These are phyloP conservation scores for Morelia viridis DNA, from an alignment of 2,797 vertebrate genomes.

Conservation along the genomic window DNA sequence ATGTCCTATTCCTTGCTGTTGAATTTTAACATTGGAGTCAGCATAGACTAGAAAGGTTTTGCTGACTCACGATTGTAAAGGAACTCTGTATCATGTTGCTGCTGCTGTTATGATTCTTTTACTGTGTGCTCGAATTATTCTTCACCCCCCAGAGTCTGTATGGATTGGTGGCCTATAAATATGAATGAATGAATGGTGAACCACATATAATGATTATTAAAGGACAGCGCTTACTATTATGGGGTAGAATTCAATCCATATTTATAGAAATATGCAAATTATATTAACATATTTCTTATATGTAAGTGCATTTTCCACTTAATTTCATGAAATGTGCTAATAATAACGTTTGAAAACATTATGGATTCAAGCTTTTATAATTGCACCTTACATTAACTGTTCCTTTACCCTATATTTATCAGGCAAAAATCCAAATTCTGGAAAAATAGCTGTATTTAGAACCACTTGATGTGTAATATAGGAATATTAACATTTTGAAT, in stretches of 20 bases:
- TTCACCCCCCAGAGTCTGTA: background rate
- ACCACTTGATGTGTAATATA: background rate
- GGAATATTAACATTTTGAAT: conserved; percentile 18
- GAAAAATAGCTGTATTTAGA: background rate
- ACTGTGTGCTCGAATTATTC: background rate
- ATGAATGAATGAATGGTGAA: background rate
- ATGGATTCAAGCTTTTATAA: background rate
- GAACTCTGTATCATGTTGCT: background rate
- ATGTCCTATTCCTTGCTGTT: conserved; percentile 10
- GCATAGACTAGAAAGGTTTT: background rate
- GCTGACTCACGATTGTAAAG: background rate
- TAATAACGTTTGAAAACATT: background rate
- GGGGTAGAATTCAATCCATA: background rate
- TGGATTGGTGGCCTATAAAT: background rate
- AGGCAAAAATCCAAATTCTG: conserved; percentile 12
- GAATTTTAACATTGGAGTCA: background rate
- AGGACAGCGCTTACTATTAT: background rate
- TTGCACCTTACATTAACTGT: background rate
- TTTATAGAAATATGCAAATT: background rate
- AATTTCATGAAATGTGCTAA: background rate
- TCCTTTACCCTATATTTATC: conserved; percentile 7
- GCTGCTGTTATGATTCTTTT: background rate
- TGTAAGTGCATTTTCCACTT: background rate
- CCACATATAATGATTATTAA: background rate
- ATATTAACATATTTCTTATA: background rate